Conservation (phyloP, 2,113 vertebrate species). For the Piprites chloris region DNA sequence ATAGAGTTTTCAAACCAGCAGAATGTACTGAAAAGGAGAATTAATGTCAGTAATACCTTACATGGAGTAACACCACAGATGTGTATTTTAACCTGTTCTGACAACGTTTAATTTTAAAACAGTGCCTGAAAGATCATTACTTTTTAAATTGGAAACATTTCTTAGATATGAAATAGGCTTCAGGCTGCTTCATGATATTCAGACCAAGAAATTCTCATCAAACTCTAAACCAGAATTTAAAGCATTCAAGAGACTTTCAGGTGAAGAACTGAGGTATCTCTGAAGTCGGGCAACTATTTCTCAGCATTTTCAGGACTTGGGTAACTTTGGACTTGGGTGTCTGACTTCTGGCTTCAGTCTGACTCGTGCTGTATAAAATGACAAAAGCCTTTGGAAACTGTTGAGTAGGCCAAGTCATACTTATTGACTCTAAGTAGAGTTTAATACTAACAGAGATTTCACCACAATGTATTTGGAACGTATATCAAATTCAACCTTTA, state of each 20-base stretch:
- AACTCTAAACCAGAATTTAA: neutral
- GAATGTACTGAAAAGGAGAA: neutral
- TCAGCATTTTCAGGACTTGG: neutral
- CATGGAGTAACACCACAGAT: neutral
- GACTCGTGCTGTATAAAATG: neutral
- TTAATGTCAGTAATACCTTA: neutral
- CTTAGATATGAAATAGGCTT: neutral
- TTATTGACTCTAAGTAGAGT: neutral
- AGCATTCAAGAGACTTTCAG: neutral
- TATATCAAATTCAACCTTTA: neutral
- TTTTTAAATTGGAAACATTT: neutral
- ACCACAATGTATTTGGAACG: neutral
- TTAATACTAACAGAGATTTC: neutral
- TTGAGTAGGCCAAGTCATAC: neutral
- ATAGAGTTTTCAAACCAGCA: neutral
- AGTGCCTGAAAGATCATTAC: neutral
- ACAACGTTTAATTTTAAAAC: neutral
- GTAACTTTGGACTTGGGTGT: neutral
- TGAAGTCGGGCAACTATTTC: neutral
- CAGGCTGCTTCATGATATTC: neutral
- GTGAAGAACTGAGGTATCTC: neutral
- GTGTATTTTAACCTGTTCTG: neutral
- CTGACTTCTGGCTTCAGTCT: neutral
- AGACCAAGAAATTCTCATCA: neutral
- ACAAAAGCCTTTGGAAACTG: neutral